Base-by-base conservation (phyloP, 2,797 vertebrate species). In the Coregonus sp. region DNA sequence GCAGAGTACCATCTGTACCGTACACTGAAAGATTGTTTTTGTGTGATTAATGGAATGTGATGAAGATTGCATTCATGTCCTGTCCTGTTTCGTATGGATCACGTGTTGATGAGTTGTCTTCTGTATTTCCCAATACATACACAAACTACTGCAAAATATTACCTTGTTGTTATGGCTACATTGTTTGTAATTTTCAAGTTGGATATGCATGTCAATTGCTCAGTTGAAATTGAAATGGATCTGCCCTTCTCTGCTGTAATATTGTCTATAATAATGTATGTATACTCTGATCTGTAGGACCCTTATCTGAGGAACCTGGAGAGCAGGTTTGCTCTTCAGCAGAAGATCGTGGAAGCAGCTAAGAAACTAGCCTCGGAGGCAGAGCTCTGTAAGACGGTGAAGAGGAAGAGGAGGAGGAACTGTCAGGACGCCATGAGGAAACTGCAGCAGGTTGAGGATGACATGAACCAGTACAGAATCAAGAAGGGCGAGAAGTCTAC, bases 281-380 rank as follows among this genome's bases (percentile, higher is more conserved):
- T 12, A 37, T 71, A 11, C 35, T 25, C 29, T 63, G 25, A 51
- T 74, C 63, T 86, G 4, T 86, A 99, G 98, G 98, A 99, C 86
- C 96, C 97, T 0, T 86, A 96, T 78, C 90, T 99, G 74, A 96
- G 97, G 85, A 96, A 97, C 86, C 88, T 99, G 91, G 98, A 99
- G 89, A 96, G 96, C 89, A 95, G 97, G 79, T 99, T 99, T 76
- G 92, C 97, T n/a, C 96, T 99, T 82, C 98, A 99, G 86, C 96
- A 96, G 78, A 98, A 98, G 91, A 94, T 99, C 66, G 96, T 99
- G 61, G 97, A 99, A 92, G 98, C 98, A 7, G 96, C 96, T 0
- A 98, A 97, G 90, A 99, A 97, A 89, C 95, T 99, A 2, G 97
- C 97, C 18, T 95, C 88, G 0, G 98, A 99, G 88, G 29, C 95